phyloP scores from a whole-genome alignment of 2,888 invertebrate genomes.

The Griposia aprilina region DNA sequence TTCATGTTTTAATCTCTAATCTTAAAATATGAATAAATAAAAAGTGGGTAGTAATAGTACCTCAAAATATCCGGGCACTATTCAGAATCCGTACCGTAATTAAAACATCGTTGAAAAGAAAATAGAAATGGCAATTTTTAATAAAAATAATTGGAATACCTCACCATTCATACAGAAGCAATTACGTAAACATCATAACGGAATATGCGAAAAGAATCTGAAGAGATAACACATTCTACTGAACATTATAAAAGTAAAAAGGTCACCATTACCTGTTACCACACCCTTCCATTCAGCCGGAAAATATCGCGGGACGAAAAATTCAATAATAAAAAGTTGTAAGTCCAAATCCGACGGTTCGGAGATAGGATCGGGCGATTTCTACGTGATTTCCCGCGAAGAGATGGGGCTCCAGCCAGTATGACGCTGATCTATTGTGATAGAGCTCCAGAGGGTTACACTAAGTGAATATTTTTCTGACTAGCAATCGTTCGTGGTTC shows the following conservation, averaged over 20 bases:
- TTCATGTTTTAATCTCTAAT: conserved; percentile 51
- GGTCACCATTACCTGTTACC: conserved; percentile 72
- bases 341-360: conserved; percentile 71
- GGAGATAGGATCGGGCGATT: conserved; percentile 75
- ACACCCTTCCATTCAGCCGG: conserved; percentile 70
- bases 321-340: conserved; percentile 76
- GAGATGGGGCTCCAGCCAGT: conserved; percentile 73
- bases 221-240: conserved; percentile 61
- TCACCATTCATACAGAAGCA: conserved; percentile 51
- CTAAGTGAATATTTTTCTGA: conserved; percentile 81
- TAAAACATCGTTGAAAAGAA: conserved; percentile 35
- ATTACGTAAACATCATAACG: conserved; percentile 59
- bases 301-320: conserved; percentile 75
- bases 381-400: conserved; percentile 80
- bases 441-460: conserved; percentile 64
- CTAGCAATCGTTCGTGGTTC: conserved; percentile 58
- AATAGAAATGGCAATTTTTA: conserved; percentile 35
- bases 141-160: conserved; percentile 57
- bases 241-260: conserved; percentile 66
- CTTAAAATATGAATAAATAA: conserved; percentile 35
- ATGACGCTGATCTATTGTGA: conserved; percentile 80
- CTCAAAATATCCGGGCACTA: conserved; percentile 23
- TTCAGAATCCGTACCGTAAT: conserved; percentile 32
- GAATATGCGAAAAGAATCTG: conserved; percentile 54
- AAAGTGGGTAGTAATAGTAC: not conserved